Evolutionary conservation across 2,797 vertebrate genomes (phyloP), one percentile per base, ranked within the genome.

Genomic region (Xiphophorus birchmanni): DNA sequence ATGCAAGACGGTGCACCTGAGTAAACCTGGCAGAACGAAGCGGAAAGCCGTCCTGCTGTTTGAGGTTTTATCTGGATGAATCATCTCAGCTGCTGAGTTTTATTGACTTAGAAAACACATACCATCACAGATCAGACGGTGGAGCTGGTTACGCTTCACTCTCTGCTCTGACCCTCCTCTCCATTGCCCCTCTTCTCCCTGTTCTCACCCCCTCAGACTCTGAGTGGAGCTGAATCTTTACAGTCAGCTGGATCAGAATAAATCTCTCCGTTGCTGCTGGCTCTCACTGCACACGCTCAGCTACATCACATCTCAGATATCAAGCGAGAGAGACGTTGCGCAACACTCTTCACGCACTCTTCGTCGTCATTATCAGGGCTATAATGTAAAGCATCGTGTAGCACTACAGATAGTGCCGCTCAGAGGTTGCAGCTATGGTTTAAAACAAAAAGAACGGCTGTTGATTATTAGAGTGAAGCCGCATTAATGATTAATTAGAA

Each of bases 261-360:
- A 82, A 83, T 72, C 74, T 78, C 54, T 23, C 76, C 82, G 71
- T 73, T 71, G 74, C 87, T 73, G 4, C 47, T 1, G 81, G 78
- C 80, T 0, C n/a, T 69, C 32, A 45, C 78, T 79, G 83, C 91
- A 87, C 84, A 56, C 2, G 48, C 82, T 88, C 80, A 83, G 81
- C 74, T 44, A 83, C 82, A 84, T 89, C 82, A 77, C 82, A 73
- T 82, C 84, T 84, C 80, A 78, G 48, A 83, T 44, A 73, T 71
- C 78, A 73, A 10, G 47, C 15, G 60, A 37, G 47, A 52, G 6
- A 52, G 10, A 40, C 29, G 54, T 90, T 87, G 86, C 81, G 58
- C 78, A 91, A 90, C 72, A 74, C 71, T 56, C 74, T 40, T 56
- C 63, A 76, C 74, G 58, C 10, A 11, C 21, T 15, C 54, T 75